phyloP scores from a whole-genome alignment of 2,797 vertebrate genomes.

The Cephalopachus bancanus region DNA sequence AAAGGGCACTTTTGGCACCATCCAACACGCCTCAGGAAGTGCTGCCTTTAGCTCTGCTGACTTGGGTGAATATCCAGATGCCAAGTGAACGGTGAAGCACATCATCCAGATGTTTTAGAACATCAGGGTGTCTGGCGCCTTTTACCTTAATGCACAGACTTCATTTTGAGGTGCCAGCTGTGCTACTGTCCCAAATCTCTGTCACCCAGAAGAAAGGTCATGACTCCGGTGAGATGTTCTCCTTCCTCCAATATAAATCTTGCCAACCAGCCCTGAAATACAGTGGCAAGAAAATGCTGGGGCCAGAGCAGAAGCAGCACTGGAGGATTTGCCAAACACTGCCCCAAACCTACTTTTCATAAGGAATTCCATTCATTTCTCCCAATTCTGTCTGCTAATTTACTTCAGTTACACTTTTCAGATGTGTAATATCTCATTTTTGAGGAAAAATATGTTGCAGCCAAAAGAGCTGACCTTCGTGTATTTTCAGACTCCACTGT shows the following conservation, averaged over 20 bases:
- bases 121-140: background rate
- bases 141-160: conserved; percentile 55
- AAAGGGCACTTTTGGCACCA: conserved; percentile 71
- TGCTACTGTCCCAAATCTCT: conserved; percentile 43
- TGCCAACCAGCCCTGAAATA: background rate
- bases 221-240: background rate
- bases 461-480: conserved; percentile 92
- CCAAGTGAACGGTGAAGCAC: background rate
- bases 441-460: conserved; percentile 83
- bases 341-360: background rate
- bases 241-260: conserved; percentile 43
- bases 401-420: conserved; percentile 78
- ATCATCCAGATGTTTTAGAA: conserved; percentile 21
- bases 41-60: conserved; percentile 32
- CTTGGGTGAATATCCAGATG: background rate
- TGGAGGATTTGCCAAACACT: background rate
- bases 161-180: conserved; percentile 61
- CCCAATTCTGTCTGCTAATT: conserved; percentile 77
- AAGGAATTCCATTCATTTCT: conserved; percentile 74
- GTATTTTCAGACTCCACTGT: conserved; percentile 90
- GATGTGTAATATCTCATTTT: conserved; percentile 85
- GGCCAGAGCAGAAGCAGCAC: background rate
- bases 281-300: background rate
- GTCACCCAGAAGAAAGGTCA: conserved; percentile 55
- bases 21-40: conserved; percentile 33